Base-by-base conservation (phyloP, 2,113 vertebrate species). In the Prunella fulvescens region DNA sequence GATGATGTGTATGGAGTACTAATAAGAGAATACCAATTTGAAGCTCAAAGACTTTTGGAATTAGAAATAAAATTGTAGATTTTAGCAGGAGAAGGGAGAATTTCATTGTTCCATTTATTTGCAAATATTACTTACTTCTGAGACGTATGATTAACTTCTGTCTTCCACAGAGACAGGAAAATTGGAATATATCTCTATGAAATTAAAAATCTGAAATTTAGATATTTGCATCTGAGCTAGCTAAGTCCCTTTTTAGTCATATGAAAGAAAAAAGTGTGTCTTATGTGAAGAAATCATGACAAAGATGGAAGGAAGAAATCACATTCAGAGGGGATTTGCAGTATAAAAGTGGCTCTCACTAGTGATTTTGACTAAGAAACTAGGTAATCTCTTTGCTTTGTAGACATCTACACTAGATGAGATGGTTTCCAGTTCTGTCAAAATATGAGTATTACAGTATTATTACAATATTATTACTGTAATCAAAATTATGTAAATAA, bases 261-360 rank as follows among this genome's bases (percentile, higher is more conserved):
- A 40, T 9, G 19, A 80, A n/a, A 87, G 9, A 31, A 67, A 64
- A n/a, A 51, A 15, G 5, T 22, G 14, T 6, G 28, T 65, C 15
- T 53, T 81, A n/a, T 1, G 7, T 9, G 33, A 70, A 57, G 33
- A 53, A 81, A 22, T 74, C 3, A 7, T 19, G 7, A 19, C 33
- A 14, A 51, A 88, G 37, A 56, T 22, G 20, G 24, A 64, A 50
- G 25, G 61, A 78, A 82, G 22, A 86, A 69, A 50, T 54, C 1
- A 1, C 8, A 51, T 29, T 5, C 22, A 61, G 33, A 53, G 18
- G 8, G 0, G 0, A 23, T 42, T 31, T 53, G 5, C 19, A 35
- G 10, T 25, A 6, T 53, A 7, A 19, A 73, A 60, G 5, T 57
- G 14, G 14, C 33, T 84, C 12, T 87, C 18, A 11, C 33, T 51